These are phyloP conservation scores for Hypothenemus hampei DNA, from an alignment of 1,140 invertebrate genomes.

Conservation along the genomic window DNA sequence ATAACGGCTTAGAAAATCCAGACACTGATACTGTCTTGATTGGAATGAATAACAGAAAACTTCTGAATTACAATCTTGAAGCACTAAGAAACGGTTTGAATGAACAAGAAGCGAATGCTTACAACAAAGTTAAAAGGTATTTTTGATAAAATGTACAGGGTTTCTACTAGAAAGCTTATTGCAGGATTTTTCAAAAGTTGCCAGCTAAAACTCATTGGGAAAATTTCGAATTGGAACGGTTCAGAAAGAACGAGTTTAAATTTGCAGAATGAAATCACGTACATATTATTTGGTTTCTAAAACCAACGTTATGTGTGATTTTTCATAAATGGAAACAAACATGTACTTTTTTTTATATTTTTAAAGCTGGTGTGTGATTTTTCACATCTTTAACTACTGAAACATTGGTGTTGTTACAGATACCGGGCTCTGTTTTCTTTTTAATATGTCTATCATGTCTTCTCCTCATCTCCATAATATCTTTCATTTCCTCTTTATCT, in stretches of 20 bases:
- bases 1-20: slow-evolving; percentile 55
- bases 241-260: slow-evolving; percentile 17
- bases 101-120: slow-evolving; percentile 54
- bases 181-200: slow-evolving; percentile 45
- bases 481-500: slow-evolving; percentile 90
- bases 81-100: slow-evolving; percentile 56
- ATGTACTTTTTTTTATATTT: too few relatives aligned
- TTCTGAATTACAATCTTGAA: slow-evolving; percentile 59
- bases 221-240: slow-evolving; percentile 45
- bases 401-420: too few relatives aligned
- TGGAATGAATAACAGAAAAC: slow-evolving; percentile 60
- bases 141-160: too few relatives aligned
- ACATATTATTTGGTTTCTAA: too few relatives aligned
- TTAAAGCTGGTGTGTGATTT: too few relatives aligned
- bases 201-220: slow-evolving; percentile 50
- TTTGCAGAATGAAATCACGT: too few relatives aligned
- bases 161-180: slow-evolving; percentile 4
- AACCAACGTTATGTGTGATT: too few relatives aligned
- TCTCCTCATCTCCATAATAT: slow-evolving; percentile 85
- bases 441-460: slow-evolving; percentile 71
- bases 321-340: too few relatives aligned
- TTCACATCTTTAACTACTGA: too few relatives aligned
- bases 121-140: slow-evolving; percentile 51
- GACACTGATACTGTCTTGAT: slow-evolving; percentile 60
- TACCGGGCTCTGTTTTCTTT: slow-evolving; percentile 56